These are phyloP conservation scores for Cygnus olor DNA, from an alignment of 2,797 vertebrate genomes.

Conservation along the genomic window DNA sequence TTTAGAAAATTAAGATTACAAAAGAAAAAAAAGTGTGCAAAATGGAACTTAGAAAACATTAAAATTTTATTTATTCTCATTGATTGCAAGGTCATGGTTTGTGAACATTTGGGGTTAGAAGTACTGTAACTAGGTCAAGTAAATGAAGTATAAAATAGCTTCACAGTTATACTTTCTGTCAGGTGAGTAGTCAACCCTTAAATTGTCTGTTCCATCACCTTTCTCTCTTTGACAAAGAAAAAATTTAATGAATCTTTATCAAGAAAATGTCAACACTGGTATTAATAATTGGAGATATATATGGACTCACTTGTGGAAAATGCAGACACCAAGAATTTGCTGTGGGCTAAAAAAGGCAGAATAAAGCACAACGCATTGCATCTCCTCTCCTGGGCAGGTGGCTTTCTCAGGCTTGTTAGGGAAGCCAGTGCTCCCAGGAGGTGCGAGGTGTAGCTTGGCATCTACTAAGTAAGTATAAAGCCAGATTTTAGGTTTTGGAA, in stretches of 20 bases:
- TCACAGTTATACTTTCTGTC: slow-evolving; percentile 39
- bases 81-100: background rate
- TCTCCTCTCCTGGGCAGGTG: background rate
- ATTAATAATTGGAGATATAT: background rate
- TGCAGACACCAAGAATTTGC: background rate
- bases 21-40: background rate
- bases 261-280: background rate
- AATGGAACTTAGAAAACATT: background rate
- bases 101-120: background rate
- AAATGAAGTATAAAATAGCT: slow-evolving; percentile 64
- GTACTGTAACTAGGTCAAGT: slow-evolving; percentile 3
- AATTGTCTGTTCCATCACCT: slow-evolving; percentile 33
- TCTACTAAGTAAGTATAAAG: background rate
- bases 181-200: slow-evolving; percentile 49
- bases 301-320: background rate
- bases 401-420: background rate
- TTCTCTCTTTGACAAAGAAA: slow-evolving; percentile 19
- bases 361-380: background rate
- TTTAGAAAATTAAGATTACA: background rate
- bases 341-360: background rate
- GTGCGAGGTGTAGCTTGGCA: background rate
- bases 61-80: background rate
- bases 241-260: slow-evolving; percentile 25
- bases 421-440: background rate
- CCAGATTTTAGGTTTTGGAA: background rate